phyloP scores from a whole-genome alignment of 2,113 vertebrate species.

The Oriolus oriolus region DNA sequence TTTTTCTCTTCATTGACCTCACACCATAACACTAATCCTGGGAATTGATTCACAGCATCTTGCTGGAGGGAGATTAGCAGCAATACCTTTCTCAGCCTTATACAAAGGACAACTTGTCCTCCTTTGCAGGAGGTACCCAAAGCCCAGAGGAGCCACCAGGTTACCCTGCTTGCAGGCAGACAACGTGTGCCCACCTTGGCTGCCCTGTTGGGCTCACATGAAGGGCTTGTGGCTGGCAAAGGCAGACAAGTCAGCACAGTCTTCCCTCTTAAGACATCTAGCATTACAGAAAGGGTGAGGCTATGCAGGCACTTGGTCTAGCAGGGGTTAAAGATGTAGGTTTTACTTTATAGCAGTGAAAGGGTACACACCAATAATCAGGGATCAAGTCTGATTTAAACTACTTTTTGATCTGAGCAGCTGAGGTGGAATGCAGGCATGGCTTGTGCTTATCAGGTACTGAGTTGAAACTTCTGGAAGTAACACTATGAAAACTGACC shows the following conservation, averaged over 20 bases:
- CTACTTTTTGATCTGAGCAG: background rate
- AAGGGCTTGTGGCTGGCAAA: background rate
- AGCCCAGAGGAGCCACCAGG: background rate
- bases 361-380: background rate
- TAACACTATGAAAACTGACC: background rate
- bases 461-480: background rate
- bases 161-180: background rate
- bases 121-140: background rate
- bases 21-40: background rate
- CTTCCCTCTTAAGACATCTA: background rate
- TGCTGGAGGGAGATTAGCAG: background rate
- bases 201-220: accelerated
- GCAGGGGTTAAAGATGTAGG: background rate
- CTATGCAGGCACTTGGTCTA: accelerated
- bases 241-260: background rate
- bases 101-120: accelerated
- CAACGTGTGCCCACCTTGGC: background rate
- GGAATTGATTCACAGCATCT: background rate
- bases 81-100: background rate
- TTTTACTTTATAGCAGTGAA: background rate
- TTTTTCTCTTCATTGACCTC: background rate
- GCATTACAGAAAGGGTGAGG: background rate
- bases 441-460: background rate
- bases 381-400: background rate
- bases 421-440: background rate